Evolutionary conservation across 2,797 vertebrate species (phyloP).

Genomic region (Ammospiza maritima): DNA sequence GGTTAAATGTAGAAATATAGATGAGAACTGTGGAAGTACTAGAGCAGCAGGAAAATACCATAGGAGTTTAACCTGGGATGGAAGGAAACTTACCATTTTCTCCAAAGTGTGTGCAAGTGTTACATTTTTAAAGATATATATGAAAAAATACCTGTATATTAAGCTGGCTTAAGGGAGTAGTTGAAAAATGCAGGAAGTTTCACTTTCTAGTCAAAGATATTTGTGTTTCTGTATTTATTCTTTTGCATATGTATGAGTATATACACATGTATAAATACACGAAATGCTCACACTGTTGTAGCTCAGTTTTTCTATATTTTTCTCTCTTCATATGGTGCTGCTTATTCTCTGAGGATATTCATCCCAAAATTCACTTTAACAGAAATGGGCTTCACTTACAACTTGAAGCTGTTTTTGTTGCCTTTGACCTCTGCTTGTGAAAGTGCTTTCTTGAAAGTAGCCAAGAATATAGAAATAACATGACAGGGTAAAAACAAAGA

Average conservation of each 20-base stretch:
- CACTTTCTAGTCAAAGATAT: background rate
- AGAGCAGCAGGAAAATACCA: background rate
- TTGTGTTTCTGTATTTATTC: background rate
- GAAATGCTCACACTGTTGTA: background rate
- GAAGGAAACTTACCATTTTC: background rate
- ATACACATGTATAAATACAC: background rate
- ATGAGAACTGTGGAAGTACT: background rate
- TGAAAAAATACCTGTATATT: background rate
- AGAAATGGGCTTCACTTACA: background rate
- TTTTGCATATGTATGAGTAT: background rate
- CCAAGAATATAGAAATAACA: background rate
- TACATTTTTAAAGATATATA: background rate
- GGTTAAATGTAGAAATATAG: background rate
- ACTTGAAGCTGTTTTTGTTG: background rate
- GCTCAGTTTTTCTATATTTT: background rate
- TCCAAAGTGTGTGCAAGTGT: background rate
- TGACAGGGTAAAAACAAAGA: background rate
- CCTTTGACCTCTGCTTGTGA: background rate
- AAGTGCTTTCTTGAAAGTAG: background rate
- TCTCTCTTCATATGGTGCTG: background rate
- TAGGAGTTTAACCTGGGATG: background rate
- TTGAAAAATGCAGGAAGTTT: conserved; percentile 1
- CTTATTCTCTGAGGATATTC: background rate
- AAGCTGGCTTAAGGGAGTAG: background rate
- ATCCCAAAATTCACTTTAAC: background rate